Evolutionary conservation across 1,140 invertebrate species (phyloP).

Genomic region (Akabosia matsudoensis): DNA sequence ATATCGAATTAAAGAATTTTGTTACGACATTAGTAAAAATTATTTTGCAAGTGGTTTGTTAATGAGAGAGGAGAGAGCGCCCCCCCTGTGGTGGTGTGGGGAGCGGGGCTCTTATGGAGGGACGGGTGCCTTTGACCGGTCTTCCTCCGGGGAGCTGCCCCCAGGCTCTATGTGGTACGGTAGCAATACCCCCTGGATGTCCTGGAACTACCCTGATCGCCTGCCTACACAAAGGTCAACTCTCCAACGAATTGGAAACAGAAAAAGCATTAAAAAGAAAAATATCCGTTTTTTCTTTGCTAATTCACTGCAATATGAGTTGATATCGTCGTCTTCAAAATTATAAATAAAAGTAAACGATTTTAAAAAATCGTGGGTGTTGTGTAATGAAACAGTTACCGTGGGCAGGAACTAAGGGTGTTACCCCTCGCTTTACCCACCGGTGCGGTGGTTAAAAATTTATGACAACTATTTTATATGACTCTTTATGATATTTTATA

Average conservation of each 20-base stretch:
- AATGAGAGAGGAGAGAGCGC: conserved; percentile 19
- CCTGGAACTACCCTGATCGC: conserved; percentile 43
- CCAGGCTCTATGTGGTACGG: conserved; percentile 38
- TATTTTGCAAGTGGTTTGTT: background rate
- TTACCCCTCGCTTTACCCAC: conserved; percentile 46
- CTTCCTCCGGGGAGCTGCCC: conserved; percentile 38
- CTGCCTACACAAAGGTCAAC: conserved; percentile 46
- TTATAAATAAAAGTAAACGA: background rate
- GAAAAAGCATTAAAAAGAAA: background rate
- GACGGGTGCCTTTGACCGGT: conserved; percentile 43
- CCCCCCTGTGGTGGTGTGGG: conserved; percentile 40
- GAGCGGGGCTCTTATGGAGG: conserved; percentile 39
- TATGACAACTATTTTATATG: too few relatives aligned
- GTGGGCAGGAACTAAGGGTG: conserved; percentile 45
- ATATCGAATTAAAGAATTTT: conserved; percentile 2
- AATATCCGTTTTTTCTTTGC: background rate
- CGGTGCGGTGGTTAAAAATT: conserved; percentile 42
- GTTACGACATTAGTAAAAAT: background rate
- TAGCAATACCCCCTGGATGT: conserved; percentile 22
- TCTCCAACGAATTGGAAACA: conserved; percentile 4
- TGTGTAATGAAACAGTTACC: conserved; percentile 28
- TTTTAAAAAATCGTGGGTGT: conserved; percentile 11
- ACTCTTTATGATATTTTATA: too few relatives aligned
- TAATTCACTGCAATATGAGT: background rate
- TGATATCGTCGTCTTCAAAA: background rate